These are phyloP conservation scores for Atta cephalotes DNA, from an alignment of 1,140 invertebrate species.

Conservation along the genomic window DNA sequence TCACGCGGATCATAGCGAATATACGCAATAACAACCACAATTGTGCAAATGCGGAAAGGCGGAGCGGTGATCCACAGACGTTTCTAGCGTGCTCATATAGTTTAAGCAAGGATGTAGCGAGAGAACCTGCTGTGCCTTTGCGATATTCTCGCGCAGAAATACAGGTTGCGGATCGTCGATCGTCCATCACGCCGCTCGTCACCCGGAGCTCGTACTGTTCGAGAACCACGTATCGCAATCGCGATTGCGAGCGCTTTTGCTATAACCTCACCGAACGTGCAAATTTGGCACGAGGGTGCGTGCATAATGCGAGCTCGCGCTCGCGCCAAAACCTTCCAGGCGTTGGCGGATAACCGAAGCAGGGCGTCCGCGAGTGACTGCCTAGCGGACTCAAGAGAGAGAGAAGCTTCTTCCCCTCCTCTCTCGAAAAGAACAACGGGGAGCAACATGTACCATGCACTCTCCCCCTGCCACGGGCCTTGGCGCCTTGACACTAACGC, in stretches of 20 bases:
- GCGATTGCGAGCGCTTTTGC: slow-evolving; percentile 22
- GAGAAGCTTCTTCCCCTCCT: slow-evolving; percentile 12
- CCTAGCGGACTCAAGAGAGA: slow-evolving; percentile 12
- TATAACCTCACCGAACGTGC: slow-evolving; percentile 37
- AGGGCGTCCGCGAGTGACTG: slow-evolving; percentile 11
- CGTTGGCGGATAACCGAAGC: slow-evolving; percentile 26
- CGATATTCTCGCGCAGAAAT: slow-evolving; percentile 69
- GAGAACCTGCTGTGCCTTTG: slow-evolving; percentile 61
- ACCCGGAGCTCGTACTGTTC: slow-evolving; percentile 68
- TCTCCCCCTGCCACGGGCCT: slow-evolving; percentile 70
- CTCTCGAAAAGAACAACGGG: slow-evolving; percentile 5
- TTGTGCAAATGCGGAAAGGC: slow-evolving; percentile 71
- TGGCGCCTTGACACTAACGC: slow-evolving; percentile 71
- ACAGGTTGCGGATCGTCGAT: slow-evolving; percentile 80
- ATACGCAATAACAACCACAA: slow-evolving; percentile 59
- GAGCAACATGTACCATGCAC: slow-evolving; percentile 49
- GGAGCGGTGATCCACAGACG: slow-evolving; percentile 64
- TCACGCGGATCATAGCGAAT: slow-evolving; percentile 34
- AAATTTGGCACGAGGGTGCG: slow-evolving; percentile 59
- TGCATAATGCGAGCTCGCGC: slow-evolving; percentile 49
- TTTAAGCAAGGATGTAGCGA: slow-evolving; percentile 72
- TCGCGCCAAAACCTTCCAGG: slow-evolving; percentile 51
- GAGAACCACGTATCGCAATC: slow-evolving; percentile 29
- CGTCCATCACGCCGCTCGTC: slow-evolving; percentile 63
- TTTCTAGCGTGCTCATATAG: slow-evolving; percentile 70